A percentile compares a stretch with the other conserved stretches of the same genome.
Evolutionary conservation across 1,140 invertebrate genomes (phyloP).

Genomic region (Bicyclus anynana): DNA sequence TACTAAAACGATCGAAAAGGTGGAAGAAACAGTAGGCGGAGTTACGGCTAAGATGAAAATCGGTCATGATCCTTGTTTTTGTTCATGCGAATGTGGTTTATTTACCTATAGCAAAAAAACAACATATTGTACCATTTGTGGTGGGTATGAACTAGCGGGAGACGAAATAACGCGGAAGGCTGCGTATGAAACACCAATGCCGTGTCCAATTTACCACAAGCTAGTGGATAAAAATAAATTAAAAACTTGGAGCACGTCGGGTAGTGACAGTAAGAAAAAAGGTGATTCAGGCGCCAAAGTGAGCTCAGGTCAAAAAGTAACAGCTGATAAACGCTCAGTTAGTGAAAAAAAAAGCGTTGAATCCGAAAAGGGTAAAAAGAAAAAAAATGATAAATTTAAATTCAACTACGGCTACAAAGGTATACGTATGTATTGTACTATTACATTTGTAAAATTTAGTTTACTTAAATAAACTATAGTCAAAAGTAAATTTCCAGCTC

Average conservation of each 20-base stretch:
- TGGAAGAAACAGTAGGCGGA: conserved; percentile 45
- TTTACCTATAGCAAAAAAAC: conserved; percentile 63
- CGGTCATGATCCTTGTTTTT: conserved; percentile 54
- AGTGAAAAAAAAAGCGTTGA: conserved; percentile 45
- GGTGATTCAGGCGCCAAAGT: conserved; percentile 35
- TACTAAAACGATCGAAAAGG: conserved; percentile 31
- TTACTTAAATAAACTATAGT: not conserved
- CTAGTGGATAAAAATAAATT: conserved; percentile 55
- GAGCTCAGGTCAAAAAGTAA: conserved; percentile 36
- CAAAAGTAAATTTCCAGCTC: conserved; percentile 38
- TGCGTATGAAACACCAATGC: conserved; percentile 35
- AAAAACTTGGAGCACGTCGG: conserved; percentile 48
- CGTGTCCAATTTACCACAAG: conserved; percentile 64
- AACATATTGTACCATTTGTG: conserved; percentile 60
- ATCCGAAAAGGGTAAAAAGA: conserved; percentile 52
- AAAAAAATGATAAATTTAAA: conserved; percentile 58
- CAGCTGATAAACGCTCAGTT: conserved; percentile 29
- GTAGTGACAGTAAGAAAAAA: conserved; percentile 50
- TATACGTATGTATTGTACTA: conserved; percentile 61
- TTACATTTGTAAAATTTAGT: not conserved
- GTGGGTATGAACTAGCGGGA: conserved; percentile 55
- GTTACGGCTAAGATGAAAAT: conserved; percentile 49
- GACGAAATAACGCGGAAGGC: conserved; percentile 40
- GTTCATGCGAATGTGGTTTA: conserved; percentile 56
- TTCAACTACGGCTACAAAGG: conserved; percentile 68